Evolutionary conservation across 1,140 invertebrate genomes (phyloP), one percentile per base, ranked within the genome.

Genomic region (Xylocopa sonorina): DNA sequence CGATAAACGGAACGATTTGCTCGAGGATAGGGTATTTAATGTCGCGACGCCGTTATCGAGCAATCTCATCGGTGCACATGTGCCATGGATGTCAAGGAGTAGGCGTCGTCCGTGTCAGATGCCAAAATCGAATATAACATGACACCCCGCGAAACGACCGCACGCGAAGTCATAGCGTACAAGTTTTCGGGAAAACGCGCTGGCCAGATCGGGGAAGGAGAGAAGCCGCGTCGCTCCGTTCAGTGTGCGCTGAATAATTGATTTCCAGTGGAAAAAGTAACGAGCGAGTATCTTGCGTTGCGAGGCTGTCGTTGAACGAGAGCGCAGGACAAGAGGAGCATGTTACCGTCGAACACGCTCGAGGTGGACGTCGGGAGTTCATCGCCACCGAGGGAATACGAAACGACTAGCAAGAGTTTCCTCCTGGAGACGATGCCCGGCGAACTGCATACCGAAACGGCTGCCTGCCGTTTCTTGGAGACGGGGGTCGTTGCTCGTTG

Each of bases 281-380:
- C n/a, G n/a, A n/a, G n/a, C n/a, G 32, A 43, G 24, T 53, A 27
- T 32, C 27, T 50, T 14, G 3, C 53, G 12, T 1, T 6, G 18
- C 27, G 16, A 34, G 21, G 51, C 41, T 38, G 27, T 46, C n/a
- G 32, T 55, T 34, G 21, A 41, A 66, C 32, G 72, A 75, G 58
- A 75, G 58, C 18, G 21, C 58, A 46, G n/a, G 62, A 14, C 2
- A 58, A 48, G 74, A 53, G 32, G n/a, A n/a, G n/a, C n/a, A 82
- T 84, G 82, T 24, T 83, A 27, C 63, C 82, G 18, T 60, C 82
- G 55, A 79, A 51, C 24, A 12, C 55, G 68, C 34, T 82, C 55
- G 82, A 83, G 53, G 53, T 50, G 74, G 80, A 67, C 34, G 41
- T 57, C 29, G 75, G 27, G n/a, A 32, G 73, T 55, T 71, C 67